Evolutionary conservation across 64 coral and sea anemone genomes (phyloP), one percentile per base, ranked within the genome.

Genomic region (Pocillopora damicornis): DNA sequence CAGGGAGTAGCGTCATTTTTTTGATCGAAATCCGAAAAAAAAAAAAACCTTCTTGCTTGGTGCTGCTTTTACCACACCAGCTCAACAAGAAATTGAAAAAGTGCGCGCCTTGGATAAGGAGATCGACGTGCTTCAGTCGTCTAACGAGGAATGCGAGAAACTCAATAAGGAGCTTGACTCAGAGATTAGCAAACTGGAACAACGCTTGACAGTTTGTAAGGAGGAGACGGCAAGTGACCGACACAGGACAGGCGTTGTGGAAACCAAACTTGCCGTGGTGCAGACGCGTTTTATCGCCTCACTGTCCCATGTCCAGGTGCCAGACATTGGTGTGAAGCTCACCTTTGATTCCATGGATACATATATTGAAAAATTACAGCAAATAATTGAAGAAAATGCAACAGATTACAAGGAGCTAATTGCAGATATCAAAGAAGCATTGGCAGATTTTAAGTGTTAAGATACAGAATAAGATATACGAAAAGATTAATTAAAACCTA

Each of bases 71-170:
- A 17, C 36, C 38, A 30, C 45, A 13, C 10, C 37, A 96, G 94
- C 89, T 80, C 90, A 93, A 96, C 88, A 96, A 81, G 94, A 96
- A 85, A 93, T 90, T 73, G 94, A 96, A 78, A 88, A 87, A 72
- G 81, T 96, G 34, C 86, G 84, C n/a, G 74, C 66, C 30, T 78
- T 97, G 63, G 94, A 97, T 22, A 83, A 88, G 65, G 91, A 97
- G 76, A 89, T 97, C 82, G 88, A 78, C 57, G 77, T 85, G 25
- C 83, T 97, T 20, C 91, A 92, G 35, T 80, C 83, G 20, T 93
- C 94, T 1, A 93, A 89, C 22, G 88, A 90, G 16, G 94, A 97
- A 75, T 93, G 91, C 2, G 94, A 97, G 61, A 89, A 77, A 35
- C 75, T 97, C 14, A 97, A 97, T 59, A 82, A 78, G 11, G 94